These are phyloP conservation scores for Linurgus olivaceus DNA, from an alignment of 2,797 vertebrate species.

Conservation along the genomic window DNA sequence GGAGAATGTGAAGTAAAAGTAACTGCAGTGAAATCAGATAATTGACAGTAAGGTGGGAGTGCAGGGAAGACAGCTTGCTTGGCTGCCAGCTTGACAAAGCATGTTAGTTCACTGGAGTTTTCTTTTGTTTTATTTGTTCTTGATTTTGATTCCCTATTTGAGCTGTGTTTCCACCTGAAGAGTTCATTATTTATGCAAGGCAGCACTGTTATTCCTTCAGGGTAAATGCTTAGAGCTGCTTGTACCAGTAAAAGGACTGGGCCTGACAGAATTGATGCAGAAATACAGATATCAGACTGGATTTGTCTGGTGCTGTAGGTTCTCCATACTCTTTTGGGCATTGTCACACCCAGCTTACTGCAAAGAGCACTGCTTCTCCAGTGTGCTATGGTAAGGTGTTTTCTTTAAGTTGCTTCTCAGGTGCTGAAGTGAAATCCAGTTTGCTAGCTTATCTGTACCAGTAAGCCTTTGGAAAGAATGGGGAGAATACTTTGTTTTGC, in stretches of 20 bases:
- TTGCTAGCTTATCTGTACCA: background rate
- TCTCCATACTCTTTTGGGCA: background rate
- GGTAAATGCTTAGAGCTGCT: background rate
- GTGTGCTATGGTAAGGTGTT: background rate
- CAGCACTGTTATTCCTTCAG: background rate
- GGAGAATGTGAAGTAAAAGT: background rate
- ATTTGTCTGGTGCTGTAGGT: background rate
- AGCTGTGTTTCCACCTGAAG: background rate
- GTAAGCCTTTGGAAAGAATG: background rate
- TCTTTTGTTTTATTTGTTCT: background rate
- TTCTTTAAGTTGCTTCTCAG: background rate
- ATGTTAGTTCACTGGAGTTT: background rate
- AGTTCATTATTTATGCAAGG: background rate
- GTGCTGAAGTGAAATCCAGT: background rate
- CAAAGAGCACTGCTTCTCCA: background rate
- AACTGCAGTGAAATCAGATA: background rate
- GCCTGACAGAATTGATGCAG: background rate
- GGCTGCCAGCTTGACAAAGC: background rate
- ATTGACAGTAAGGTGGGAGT: background rate
- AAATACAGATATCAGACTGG: background rate
- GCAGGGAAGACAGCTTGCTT: background rate
- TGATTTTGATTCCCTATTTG: background rate
- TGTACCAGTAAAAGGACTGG: background rate
- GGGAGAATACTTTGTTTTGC: background rate
- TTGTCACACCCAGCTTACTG: background rate